These are phyloP conservation scores for Eretmochelys imbricata DNA, from an alignment of 2,113 vertebrate genomes.

Conservation along the genomic window DNA sequence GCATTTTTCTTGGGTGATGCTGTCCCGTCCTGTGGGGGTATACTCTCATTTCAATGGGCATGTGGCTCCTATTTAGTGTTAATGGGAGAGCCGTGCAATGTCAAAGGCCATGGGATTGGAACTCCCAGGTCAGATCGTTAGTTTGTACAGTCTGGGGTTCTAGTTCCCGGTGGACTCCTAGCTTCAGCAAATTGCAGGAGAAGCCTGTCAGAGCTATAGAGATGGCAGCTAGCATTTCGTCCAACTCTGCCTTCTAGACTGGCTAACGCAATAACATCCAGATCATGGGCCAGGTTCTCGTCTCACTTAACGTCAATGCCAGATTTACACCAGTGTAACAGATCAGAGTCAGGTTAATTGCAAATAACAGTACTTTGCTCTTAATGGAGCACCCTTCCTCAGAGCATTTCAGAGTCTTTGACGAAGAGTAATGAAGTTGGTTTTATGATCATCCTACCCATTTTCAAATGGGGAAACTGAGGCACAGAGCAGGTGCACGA, in stretches of 20 bases:
- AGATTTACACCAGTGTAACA: background rate
- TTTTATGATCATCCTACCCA: background rate
- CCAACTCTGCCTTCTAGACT: background rate
- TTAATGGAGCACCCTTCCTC: background rate
- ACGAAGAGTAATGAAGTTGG: background rate
- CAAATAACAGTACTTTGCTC: background rate
- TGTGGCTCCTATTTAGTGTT: rapidly evolving
- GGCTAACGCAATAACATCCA: background rate
- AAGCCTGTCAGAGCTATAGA: background rate
- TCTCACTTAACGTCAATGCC: background rate
- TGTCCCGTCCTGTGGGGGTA: rapidly evolving
- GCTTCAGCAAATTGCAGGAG: background rate
- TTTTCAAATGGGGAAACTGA: background rate
- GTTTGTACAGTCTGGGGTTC: background rate
- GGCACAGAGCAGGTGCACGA: background rate
- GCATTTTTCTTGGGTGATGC: background rate
- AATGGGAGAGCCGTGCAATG: background rate
- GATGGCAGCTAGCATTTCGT: background rate
- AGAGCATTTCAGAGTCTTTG: background rate
- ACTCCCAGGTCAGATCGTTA: background rate
- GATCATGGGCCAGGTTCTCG: background rate
- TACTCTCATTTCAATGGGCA: rapidly evolving
- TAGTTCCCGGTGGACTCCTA: background rate
- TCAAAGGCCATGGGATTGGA: background rate
- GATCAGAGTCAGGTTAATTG: background rate